Evolutionary conservation across 2,113 vertebrate species (phyloP).

Genomic region (Struthio camelus): DNA sequence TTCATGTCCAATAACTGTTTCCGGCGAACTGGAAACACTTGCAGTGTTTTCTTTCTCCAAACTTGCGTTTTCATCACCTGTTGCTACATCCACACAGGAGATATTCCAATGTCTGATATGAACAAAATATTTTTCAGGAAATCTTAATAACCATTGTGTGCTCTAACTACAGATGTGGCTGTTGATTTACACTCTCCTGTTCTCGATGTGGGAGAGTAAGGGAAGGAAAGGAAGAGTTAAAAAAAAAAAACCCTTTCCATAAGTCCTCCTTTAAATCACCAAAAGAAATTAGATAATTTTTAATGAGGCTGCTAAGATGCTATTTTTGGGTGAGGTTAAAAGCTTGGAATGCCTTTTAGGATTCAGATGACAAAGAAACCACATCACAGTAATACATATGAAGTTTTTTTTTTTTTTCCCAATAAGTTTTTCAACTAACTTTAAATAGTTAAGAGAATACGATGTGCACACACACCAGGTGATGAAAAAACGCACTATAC

Average conservation of each 20-base stretch:
- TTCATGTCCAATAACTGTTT: neutral
- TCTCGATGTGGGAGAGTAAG: neutral
- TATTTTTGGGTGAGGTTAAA: neutral
- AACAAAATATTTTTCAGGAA: neutral
- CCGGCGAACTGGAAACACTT: neutral
- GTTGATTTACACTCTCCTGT: neutral
- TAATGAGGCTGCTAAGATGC: neutral
- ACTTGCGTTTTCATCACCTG: neutral
- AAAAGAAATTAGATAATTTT: neutral
- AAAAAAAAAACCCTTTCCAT: neutral
- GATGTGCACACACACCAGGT: neutral
- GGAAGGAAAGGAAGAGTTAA: neutral
- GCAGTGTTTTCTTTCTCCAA: neutral
- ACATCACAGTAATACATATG: neutral
- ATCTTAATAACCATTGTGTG: neutral
- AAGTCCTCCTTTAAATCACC: neutral
- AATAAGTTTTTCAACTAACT: neutral
- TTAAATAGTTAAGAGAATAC: neutral
- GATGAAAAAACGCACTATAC: neutral
- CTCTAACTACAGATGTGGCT: neutral
- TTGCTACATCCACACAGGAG: neutral
- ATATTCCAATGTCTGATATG: neutral
- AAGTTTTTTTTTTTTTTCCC: neutral
- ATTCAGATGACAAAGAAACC: neutral
- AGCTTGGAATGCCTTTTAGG: neutral